Evolutionary conservation across 2,888 invertebrate genomes (phyloP).

Genomic region (Cataglyphis rosenhaueri): DNA sequence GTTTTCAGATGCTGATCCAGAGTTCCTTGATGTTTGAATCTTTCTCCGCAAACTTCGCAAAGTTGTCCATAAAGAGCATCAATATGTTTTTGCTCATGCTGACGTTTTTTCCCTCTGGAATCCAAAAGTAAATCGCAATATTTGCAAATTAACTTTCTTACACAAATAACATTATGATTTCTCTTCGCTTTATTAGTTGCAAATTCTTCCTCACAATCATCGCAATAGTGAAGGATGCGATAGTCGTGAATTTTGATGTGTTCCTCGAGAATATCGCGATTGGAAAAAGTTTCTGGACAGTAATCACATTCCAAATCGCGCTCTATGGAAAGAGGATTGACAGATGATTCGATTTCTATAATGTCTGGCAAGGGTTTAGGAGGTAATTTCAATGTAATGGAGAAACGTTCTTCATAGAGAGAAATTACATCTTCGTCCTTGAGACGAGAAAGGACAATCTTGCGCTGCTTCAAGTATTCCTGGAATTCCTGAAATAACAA

Average conservation of each 20-base stretch:
- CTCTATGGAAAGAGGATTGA: slow-evolving; percentile 71
- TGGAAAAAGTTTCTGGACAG: slow-evolving; percentile 78
- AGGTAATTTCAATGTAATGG: slow-evolving; percentile 61
- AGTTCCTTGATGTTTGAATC: slow-evolving; percentile 84
- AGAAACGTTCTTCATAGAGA: slow-evolving; percentile 80
- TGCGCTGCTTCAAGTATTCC: slow-evolving; percentile 82
- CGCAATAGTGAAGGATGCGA: slow-evolving; percentile 82
- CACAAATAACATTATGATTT: slow-evolving; percentile 79
- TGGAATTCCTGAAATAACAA: slow-evolving; percentile 74
- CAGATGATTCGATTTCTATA: slow-evolving; percentile 71
- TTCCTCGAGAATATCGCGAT: slow-evolving; percentile 79
- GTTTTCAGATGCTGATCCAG: slow-evolving; percentile 84
- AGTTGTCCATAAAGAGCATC: slow-evolving; percentile 82
- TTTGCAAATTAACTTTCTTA: slow-evolving; percentile 81
- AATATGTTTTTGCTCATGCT: slow-evolving; percentile 84
- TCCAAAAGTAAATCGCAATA: slow-evolving; percentile 81
- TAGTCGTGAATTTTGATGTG: slow-evolving; percentile 82
- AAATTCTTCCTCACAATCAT: slow-evolving; percentile 83
- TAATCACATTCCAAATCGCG: slow-evolving; percentile 83
- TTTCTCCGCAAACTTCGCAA: slow-evolving; percentile 83
- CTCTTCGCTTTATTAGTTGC: slow-evolving; percentile 81
- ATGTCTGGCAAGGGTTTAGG: slow-evolving; percentile 73
- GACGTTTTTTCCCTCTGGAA: slow-evolving; percentile 83
- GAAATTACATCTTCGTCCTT: slow-evolving; percentile 82
- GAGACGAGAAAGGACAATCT: slow-evolving; percentile 80